Base-by-base conservation (phyloP, 2,797 vertebrate genomes). In the Gallinago solitaria region DNA sequence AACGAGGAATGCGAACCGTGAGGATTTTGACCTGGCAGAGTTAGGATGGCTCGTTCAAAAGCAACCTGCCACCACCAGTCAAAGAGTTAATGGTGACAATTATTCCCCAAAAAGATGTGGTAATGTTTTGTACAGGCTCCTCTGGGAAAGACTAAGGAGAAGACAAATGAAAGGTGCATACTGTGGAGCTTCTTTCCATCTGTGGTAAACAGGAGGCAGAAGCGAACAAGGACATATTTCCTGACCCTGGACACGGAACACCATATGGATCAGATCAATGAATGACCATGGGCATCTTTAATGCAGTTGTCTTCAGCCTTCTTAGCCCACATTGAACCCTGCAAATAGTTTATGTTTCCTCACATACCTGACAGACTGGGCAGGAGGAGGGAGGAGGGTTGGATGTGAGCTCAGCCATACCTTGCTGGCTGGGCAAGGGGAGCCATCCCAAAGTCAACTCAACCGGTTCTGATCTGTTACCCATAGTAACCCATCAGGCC, bases 391-490 rank as follows among this genome's bases (percentile, higher is more conserved):
- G 12, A 74, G 25, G 39, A 60, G 45, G 14, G 11, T 1, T 53
- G 79, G 30, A 13, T 47, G 17, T 0, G 1, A 75, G 9, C 50
- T 81, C 27, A 67, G 35, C 14, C 27, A 0, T 30, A 25, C 10
- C 27, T 51, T 65, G 14, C n/a, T 35, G 30, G 19, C 7, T 47
- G 24, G 56, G 39, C 45, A 82, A 63, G 7, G 11, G 20, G 70
- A 76, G 16, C 23, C 16, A 5, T 18, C 19, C n/a, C 24, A 15
- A 57, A 33, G 5, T 48, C 21, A 39, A 69, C 13, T 35, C 10
- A 53, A 37, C 20, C 0, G 0, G 9, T 35, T 92, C 25, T 60
- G 39, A 25, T 24, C 11, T 0, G 1, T n/a, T 69, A 33, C 18
- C 28, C n/a, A n/a, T n/a, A n/a, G n/a, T n/a, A n/a, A n/a, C 25